A percentile compares a stretch with the other conserved stretches of the same genome.
These are phyloP conservation scores for Bacillus rossius DNA, from an alignment of 1,140 invertebrate genomes.

Conservation along the genomic window DNA sequence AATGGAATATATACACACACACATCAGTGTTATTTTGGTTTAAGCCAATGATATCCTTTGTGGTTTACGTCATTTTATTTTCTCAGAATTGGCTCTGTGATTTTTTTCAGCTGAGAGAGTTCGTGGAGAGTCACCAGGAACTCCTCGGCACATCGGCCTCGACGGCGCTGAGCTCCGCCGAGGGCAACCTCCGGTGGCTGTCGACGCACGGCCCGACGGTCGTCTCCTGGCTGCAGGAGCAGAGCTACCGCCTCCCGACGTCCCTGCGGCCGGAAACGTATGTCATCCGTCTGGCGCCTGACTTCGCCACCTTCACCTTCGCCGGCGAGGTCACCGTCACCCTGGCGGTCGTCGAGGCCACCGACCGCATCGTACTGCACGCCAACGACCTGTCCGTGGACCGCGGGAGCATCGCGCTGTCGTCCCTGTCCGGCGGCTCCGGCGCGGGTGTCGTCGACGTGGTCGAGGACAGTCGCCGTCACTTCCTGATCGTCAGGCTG, in stretches of 20 bases:
- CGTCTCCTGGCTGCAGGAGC: not conserved
- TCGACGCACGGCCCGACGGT: not conserved
- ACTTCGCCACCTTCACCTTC: constrained; percentile 23
- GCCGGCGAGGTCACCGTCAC: constrained; percentile 12
- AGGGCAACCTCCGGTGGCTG: not conserved
- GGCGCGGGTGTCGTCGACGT: not conserved
- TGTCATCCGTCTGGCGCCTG: constrained; percentile 10
- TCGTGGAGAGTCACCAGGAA: too few species aligned
- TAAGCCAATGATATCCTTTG: too few species aligned
- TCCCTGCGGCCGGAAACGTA: constrained; percentile 15
- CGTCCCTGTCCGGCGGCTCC: not conserved
- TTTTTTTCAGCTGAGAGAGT: too few species aligned
- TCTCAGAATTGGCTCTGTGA: too few species aligned
- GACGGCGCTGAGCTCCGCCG: not conserved
- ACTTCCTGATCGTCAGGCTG: constrained; percentile 35
- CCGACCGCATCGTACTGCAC: constrained; percentile 24
- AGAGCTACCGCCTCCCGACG: constrained; percentile 3
- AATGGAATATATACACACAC: too few species aligned
- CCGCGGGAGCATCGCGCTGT: constrained; percentile 17
- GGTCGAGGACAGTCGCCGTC: not conserved
- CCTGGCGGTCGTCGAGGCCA: constrained; percentile 4
- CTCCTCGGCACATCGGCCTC: too few species aligned
- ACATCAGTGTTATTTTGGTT: too few species aligned
- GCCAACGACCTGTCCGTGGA: constrained; percentile 25
- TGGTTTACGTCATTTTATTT: too few species aligned